A percentile compares a stretch with the other conserved stretches of the same genome.
Evolutionary conservation across 2,888 invertebrate species (phyloP).

Genomic region (Encarsia formosa): DNA sequence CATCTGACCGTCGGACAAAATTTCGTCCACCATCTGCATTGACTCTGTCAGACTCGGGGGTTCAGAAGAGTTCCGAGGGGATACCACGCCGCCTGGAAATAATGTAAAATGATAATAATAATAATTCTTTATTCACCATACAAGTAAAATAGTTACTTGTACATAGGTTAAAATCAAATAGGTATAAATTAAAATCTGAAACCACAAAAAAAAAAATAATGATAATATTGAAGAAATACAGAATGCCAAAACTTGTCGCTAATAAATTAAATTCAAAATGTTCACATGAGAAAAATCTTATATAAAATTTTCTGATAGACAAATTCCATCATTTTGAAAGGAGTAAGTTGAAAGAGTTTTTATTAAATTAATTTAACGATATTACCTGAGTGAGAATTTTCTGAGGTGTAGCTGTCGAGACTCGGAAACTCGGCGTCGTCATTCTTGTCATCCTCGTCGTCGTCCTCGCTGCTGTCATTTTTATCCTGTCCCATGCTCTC

Average conservation of each 20-base stretch:
- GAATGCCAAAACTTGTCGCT: too few species aligned
- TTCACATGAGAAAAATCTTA: too few species aligned
- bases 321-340: too few species aligned
- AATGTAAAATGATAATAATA: constrained; percentile 1
- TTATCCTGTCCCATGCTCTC: constrained; percentile 74
- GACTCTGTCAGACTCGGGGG: constrained; percentile 82
- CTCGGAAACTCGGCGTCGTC: constrained; percentile 66
- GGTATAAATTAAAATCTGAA: too few species aligned
- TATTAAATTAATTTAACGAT: too few species aligned
- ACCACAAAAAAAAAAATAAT: too few species aligned
- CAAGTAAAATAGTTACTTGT: neutral
- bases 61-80: constrained; percentile 72
- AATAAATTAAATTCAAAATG: too few species aligned
- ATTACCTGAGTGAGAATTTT: constrained; percentile 59
- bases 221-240: too few species aligned
- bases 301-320: too few species aligned
- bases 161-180: too few species aligned
- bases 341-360: too few species aligned
- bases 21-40: constrained; percentile 84
- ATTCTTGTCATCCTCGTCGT: constrained; percentile 65
- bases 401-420: constrained; percentile 75
- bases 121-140: neutral
- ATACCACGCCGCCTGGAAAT: constrained; percentile 57
- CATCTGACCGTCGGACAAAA: constrained; percentile 76
- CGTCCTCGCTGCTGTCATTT: constrained; percentile 70